Conservation (phyloP, 2,797 vertebrate genomes). For the Tapera naevia region DNA sequence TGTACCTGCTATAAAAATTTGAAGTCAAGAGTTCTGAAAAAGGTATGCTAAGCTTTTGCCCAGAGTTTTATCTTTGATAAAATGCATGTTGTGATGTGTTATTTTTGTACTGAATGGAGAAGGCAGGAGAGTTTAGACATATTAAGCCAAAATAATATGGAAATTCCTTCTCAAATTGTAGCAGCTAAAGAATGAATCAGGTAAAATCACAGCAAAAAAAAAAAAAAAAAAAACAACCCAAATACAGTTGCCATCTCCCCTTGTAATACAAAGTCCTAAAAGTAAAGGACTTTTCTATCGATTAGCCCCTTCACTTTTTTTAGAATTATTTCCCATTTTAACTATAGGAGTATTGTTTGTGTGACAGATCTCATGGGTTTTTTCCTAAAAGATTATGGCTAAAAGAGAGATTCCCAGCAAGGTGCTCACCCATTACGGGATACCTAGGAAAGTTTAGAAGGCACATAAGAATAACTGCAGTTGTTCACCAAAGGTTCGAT, state of each 20-base stretch:
- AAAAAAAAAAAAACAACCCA: background rate
- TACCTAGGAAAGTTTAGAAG: background rate
- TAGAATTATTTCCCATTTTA: background rate
- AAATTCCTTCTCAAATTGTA: background rate
- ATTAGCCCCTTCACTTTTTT: background rate
- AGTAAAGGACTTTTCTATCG: background rate
- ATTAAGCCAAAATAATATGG: background rate
- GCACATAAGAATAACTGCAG: background rate
- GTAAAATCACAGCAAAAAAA: background rate
- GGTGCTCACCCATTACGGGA: background rate
- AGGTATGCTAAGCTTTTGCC: background rate
- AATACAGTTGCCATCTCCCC: background rate
- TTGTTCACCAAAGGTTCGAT: background rate
- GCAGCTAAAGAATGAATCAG: background rate
- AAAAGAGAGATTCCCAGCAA: background rate
- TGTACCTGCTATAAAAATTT: background rate
- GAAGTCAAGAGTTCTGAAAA: background rate
- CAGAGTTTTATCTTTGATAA: background rate
- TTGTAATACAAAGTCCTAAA: background rate
- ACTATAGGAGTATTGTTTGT: rapidly evolving
- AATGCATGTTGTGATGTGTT: rapidly evolving
- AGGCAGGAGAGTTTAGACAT: background rate
- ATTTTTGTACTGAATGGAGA: background rate
- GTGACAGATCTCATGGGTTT: background rate
- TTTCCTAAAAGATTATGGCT: background rate